Evolutionary conservation across 2,113 vertebrate genomes (phyloP), one percentile per base, ranked within the genome.

Genomic region (Zosterops lateralis): DNA sequence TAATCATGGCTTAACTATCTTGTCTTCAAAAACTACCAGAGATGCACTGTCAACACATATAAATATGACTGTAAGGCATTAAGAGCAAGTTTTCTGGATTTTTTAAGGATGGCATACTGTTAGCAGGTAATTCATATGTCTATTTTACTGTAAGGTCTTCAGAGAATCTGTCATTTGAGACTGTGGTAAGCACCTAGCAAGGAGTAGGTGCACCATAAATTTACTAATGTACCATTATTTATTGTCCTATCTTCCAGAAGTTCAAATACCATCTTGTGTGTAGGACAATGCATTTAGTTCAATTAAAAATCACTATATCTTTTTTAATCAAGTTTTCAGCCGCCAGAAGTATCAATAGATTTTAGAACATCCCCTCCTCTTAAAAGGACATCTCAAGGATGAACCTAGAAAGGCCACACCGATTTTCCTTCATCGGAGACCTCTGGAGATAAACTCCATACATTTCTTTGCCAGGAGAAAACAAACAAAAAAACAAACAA

Each of bases 261-360:
- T 84, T 93, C 84, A 76, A 89, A 54, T 67, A 92, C 92, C 44
- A 87, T 74, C 54, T 61, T 82, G 36, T 29, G 38, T 57, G 68
- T 38, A 91, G 74, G 72, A 70, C 48, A 96, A 87, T 54, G 36
- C 44, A 88, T 84, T 95, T 66, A 77, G 61, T 72, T 87, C 70
- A 89, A 90, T 87, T 79, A 92, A 91, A 87, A 80, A 78, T 76
- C 21, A 66, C 64, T 80, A 19, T 4, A 75, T 65, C 7, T 45
- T 87, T 73, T 89, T 77, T 56, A 36, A 76, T 90, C 76, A 95
- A 47, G 53, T 86, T 95, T 95, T 91, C 67, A 89, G 60, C 47
- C 87, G 82, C 47, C 65, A 61, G 45, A 18, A 65, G 32, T 34
- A 78, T 72, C 84, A 86, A 38, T 50, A 28, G 22, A 65, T 87